phyloP scores from a whole-genome alignment of 35 echinoderm and acorn worm genomes.

The Eucidaris tribuloides region DNA sequence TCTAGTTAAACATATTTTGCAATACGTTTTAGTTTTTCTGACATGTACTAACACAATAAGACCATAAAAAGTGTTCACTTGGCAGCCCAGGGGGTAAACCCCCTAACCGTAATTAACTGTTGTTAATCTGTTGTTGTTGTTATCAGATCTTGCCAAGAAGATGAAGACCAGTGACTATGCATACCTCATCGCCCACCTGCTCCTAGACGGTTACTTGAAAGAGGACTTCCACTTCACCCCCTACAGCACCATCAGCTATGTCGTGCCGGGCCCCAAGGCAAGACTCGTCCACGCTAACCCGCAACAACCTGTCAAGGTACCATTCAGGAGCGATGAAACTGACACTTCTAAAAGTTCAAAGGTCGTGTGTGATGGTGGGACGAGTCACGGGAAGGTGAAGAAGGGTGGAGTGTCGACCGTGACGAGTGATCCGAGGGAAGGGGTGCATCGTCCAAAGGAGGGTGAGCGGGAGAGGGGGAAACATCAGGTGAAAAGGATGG shows the following conservation, averaged over 20 bases:
- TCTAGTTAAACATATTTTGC: no score
- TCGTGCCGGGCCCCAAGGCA: conserved; percentile 65
- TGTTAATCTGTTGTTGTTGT: neutral
- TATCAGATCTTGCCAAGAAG: conserved; percentile 16
- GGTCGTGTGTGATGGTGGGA: neutral
- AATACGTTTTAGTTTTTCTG: no score
- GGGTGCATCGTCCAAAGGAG: no score
- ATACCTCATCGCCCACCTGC: conserved; percentile 52
- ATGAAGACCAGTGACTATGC: conserved; percentile 6
- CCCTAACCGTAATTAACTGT: no score
- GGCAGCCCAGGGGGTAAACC: no score
- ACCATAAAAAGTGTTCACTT: no score
- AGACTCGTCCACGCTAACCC: neutral
- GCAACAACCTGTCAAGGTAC: neutral
- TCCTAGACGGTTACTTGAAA: conserved; percentile 84
- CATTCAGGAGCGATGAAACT: neutral
- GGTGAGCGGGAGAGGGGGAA: no score
- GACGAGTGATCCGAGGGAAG: no score
- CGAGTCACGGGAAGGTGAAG: neutral
- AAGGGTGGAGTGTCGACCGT: no score
- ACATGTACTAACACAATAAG: no score
- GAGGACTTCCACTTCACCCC: conserved; percentile 96
- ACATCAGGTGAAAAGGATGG: no score
- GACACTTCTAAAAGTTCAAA: neutral
- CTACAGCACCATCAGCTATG: conserved; percentile 89